Base-by-base conservation (phyloP, 2,113 vertebrate species). In the Hyperoodon ampullatus region DNA sequence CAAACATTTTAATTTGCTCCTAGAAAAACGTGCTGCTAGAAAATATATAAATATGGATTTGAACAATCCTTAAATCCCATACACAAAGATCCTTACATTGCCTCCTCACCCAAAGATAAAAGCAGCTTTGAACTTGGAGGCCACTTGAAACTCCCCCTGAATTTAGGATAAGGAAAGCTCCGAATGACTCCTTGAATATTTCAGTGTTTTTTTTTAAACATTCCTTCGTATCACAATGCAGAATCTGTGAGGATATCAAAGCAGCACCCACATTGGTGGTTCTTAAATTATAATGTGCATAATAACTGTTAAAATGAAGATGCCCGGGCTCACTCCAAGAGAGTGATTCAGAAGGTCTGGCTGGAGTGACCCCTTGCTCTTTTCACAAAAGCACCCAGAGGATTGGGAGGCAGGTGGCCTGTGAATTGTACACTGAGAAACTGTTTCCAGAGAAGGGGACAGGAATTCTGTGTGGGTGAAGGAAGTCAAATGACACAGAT, bases 1-100 rank as follows among this genome's bases (percentile, higher is more conserved):
- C 80, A 94, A 92, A 97, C 80, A 33, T 35, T 87, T 75, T 92
- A 65, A 95, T 96, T 71, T 90, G 84, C 55, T 95, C 47, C 78
- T 92, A 78, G 92, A 75, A 91, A 91, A 95, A 82, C 58, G 65
- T 8, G 72, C 39, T 39, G 33, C 44, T 58, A 71, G 95, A 63
- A 94, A 90, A 92, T 16, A 75, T 1, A 12, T 28, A 93, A 47
- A 75, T 63, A 81, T 18, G 83, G 95, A 90, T 75, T 13, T 35
- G 85, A 94, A 77, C 58, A 23, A 39, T 42, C 47, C 33, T 85
- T 84, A 75, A 53, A 33, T 35, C 50, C 30, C 60, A 77, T 42
- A 63, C 94, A 60, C 55, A 70, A 85, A 93, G 42, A 65, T 53
- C 65, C 44, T 66, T 33, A 63, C 19, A 42, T 15, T 65, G 78